These are phyloP conservation scores for Scomber japonicus DNA, from an alignment of 2,113 vertebrate species.

Conservation along the genomic window DNA sequence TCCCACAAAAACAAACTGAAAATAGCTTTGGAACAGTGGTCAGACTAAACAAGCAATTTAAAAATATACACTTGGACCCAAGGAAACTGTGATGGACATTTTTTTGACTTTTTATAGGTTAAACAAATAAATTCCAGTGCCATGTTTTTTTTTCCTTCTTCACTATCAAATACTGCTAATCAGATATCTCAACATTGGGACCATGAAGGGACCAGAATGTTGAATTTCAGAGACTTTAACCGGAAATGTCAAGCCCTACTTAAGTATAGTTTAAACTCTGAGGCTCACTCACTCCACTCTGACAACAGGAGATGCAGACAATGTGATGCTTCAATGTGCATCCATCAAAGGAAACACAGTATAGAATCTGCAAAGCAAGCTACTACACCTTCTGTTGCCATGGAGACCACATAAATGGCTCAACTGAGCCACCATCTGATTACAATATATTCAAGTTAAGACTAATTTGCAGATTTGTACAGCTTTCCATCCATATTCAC, in stretches of 20 bases:
- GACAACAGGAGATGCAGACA: no score
- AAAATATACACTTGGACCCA: no score
- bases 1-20: no score
- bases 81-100: no score
- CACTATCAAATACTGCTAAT: neutral
- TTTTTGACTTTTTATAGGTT: no score
- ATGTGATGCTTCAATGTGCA: neutral
- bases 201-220: neutral
- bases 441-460: neutral
- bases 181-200: slow-evolving; percentile 10
- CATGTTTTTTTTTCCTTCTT: neutral
- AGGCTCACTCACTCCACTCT: neutral
- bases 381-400: slow-evolving; percentile 30
- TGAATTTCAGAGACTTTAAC: neutral
- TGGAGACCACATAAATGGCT: slow-evolving; percentile 15
- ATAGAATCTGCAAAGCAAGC: neutral
- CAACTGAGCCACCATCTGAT: neutral
- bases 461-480: slow-evolving; percentile 16
- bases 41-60: no score
- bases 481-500: slow-evolving; percentile 22
- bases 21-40: no score
- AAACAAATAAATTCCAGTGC: neutral
- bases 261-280: neutral
- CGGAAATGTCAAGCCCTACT: neutral
- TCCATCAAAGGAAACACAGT: neutral